Conservation (phyloP, 2,888 invertebrate genomes). For the Drepana falcataria region DNA sequence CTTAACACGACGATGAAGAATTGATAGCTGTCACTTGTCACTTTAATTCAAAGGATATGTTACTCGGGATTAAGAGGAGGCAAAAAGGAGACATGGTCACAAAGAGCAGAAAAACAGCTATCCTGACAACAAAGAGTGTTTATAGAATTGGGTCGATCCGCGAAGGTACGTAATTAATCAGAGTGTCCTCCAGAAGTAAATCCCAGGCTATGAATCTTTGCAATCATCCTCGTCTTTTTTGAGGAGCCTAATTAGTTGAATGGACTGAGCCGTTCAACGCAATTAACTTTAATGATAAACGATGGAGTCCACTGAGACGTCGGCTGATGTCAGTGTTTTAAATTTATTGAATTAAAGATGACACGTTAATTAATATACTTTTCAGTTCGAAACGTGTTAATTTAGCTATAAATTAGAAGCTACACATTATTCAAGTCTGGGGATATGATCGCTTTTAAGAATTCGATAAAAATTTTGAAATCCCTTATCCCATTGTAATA, state of each 20-base stretch:
- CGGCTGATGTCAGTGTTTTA: constrained; percentile 11
- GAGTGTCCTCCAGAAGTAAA: constrained; percentile 56
- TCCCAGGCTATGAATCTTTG: constrained; percentile 63
- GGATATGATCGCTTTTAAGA: too few relatives aligned
- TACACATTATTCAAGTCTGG: too few relatives aligned
- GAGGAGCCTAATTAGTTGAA: constrained; percentile 65
- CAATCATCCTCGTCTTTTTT: constrained; percentile 70
- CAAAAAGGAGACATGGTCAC: background rate
- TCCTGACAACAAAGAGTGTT: constrained; percentile 16
- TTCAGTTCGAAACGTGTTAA: too few relatives aligned
- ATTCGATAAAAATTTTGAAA: too few relatives aligned
- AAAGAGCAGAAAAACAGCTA: background rate
- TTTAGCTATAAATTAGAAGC: too few relatives aligned
- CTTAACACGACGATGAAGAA: too few relatives aligned
- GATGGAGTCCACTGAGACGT: constrained; percentile 35
- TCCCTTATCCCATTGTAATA: too few relatives aligned
- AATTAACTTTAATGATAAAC: constrained; percentile 71
- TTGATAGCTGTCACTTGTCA: too few relatives aligned
- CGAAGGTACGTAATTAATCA: constrained; percentile 55
- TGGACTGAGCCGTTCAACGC: constrained; percentile 61
- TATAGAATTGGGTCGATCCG: constrained; percentile 23
- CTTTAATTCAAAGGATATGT: too few relatives aligned
- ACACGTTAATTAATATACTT: background rate
- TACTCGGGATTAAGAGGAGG: too few relatives aligned
- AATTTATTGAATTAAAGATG: background rate